phyloP scores from a whole-genome alignment of 2,888 invertebrate genomes.

The Aethes cnicana region DNA sequence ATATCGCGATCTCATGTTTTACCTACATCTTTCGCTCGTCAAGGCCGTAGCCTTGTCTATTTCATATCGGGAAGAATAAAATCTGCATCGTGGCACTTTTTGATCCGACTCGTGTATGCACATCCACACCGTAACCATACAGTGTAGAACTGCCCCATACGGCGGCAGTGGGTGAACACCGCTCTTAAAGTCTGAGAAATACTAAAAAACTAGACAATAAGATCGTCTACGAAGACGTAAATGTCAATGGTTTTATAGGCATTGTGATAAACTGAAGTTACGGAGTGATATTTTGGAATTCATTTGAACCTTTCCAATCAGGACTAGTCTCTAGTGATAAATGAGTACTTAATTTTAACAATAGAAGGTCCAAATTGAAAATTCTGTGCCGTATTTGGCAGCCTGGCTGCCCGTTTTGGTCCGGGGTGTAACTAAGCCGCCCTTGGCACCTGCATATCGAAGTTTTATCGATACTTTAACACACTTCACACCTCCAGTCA shows the following conservation, averaged over 20 bases:
- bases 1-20: not conserved
- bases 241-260: no score
- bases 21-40: not conserved
- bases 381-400: no score
- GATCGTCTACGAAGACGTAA: no score
- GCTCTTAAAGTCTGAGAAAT: no score
- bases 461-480: slow-evolving; percentile 76
- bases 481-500: slow-evolving; percentile 38
- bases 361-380: no score
- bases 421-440: slow-evolving; percentile 15
- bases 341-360: no score
- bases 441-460: slow-evolving; percentile 42
- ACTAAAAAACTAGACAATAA: not conserved
- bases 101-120: slow-evolving; percentile 5
- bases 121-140: not conserved
- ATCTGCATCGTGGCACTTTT: not conserved
- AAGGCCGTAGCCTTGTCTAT: slow-evolving; percentile 17
- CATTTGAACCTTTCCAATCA: no score
- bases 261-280: no score
- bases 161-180: not conserved
- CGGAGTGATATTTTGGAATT: no score
- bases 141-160: not conserved
- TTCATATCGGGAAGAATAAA: slow-evolving; percentile 4
- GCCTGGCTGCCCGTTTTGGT: no score
- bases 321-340: no score